phyloP scores from a whole-genome alignment of 2,113 vertebrate species.

The Hucho hucho region DNA sequence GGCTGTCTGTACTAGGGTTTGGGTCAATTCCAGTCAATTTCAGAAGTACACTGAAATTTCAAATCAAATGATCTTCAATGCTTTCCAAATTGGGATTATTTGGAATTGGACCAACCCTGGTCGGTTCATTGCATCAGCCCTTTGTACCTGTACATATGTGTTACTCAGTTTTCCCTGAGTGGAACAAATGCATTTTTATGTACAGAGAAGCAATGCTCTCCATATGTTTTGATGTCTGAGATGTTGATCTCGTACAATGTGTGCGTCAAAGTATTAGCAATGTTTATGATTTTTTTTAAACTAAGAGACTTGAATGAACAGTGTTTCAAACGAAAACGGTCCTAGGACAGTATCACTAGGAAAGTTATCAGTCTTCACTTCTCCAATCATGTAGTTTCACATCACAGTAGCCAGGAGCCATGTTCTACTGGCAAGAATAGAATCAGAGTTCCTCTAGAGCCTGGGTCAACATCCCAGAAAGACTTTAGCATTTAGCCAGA shows the following conservation, averaged over 20 bases:
- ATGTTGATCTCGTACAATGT: background rate
- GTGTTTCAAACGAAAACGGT: background rate
- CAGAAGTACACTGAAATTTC: too few relatives aligned
- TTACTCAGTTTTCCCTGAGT: background rate
- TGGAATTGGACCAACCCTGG: too few relatives aligned
- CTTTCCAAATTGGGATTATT: too few relatives aligned
- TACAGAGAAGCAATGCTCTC: conserved; percentile 37
- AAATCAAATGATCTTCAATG: too few relatives aligned
- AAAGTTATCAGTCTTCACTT: background rate
- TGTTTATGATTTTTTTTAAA: conserved; percentile 6
- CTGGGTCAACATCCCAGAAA: background rate
- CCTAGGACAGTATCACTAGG: background rate
- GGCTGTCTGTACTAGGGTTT: background rate
- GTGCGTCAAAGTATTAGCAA: conserved; percentile 27
- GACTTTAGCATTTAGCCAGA: background rate
- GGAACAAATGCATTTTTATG: conserved; percentile 18
- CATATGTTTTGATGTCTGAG: conserved; percentile 40
- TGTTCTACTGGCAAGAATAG: too few relatives aligned
- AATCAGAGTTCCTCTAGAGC: background rate
- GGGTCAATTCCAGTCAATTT: too few relatives aligned
- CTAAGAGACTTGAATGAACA: too few relatives aligned
- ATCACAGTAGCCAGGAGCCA: conserved; percentile 17
- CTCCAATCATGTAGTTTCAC: conserved; percentile 7
- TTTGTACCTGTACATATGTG: conserved; percentile 33
- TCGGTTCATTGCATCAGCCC: conserved; percentile 9